Evolutionary conservation across 2,797 vertebrate species (phyloP).

Genomic region (Chiroxiphia lanceolata): DNA sequence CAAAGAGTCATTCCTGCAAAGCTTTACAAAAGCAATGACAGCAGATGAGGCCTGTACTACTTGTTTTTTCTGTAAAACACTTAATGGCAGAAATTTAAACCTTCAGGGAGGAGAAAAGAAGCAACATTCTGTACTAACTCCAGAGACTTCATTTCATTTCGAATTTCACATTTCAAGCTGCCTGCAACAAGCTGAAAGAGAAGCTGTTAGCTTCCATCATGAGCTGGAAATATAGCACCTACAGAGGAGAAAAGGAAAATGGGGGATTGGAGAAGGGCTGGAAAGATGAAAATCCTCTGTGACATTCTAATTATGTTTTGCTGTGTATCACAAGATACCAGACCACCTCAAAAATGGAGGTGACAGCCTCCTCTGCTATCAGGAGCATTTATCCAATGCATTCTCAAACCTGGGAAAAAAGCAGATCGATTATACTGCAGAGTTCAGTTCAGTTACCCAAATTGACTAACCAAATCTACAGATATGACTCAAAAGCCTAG

Average conservation of each 20-base stretch:
- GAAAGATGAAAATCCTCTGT: slow-evolving; percentile 19
- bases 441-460: neutral
- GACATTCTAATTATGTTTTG: neutral
- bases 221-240: neutral
- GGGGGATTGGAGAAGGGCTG: neutral
- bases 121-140: neutral
- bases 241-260: neutral
- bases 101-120: neutral
- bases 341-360: neutral
- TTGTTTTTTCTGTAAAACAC: slow-evolving; percentile 20
- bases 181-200: neutral
- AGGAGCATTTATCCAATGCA: neutral
- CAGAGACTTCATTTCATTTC: neutral
- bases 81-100: slow-evolving; percentile 19
- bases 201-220: neutral
- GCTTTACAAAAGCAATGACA: neutral
- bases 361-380: neutral
- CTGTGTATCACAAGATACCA: neutral
- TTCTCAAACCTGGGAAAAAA: neutral
- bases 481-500: neutral
- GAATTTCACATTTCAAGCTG: slow-evolving; percentile 17
- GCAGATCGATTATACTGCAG: neutral
- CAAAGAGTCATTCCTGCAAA: slow-evolving; percentile 1
- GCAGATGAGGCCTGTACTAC: neutral
- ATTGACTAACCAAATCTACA: neutral